Conservation (phyloP, 2,113 vertebrate species). For the Lophura nycthemera region DNA sequence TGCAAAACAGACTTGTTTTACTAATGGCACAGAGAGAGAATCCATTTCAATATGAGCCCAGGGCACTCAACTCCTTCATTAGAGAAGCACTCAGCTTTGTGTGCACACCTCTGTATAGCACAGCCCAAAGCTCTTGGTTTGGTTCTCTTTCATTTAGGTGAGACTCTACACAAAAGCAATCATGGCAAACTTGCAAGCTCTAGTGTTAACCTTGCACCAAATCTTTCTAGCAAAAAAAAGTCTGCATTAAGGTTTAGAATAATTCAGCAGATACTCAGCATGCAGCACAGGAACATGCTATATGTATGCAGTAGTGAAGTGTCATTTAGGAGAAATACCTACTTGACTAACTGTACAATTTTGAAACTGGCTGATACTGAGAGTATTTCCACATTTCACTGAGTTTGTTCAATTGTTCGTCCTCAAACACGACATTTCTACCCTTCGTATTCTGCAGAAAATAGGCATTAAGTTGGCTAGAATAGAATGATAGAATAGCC, state of each 20-base stretch:
- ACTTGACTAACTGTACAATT: no score
- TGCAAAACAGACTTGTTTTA: rapidly evolving
- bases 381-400: neutral
- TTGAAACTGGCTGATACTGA: neutral
- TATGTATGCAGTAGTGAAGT: neutral
- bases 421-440: neutral
- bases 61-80: neutral
- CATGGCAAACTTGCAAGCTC: neutral
- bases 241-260: neutral
- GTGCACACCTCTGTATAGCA: neutral
- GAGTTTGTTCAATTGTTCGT: neutral
- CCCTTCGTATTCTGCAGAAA: neutral
- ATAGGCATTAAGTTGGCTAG: neutral
- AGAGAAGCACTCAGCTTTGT: neutral
- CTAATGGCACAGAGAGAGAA: neutral
- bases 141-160: neutral
- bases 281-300: neutral
- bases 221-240: neutral
- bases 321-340: neutral
- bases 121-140: neutral
- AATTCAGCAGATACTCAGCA: neutral
- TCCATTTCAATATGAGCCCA: neutral
- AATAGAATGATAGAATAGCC: neutral
- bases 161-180: neutral
- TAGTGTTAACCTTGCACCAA: rapidly evolving